phyloP scores from a whole-genome alignment of 2,888 invertebrate species.

The Troides oblongomaculatus region DNA sequence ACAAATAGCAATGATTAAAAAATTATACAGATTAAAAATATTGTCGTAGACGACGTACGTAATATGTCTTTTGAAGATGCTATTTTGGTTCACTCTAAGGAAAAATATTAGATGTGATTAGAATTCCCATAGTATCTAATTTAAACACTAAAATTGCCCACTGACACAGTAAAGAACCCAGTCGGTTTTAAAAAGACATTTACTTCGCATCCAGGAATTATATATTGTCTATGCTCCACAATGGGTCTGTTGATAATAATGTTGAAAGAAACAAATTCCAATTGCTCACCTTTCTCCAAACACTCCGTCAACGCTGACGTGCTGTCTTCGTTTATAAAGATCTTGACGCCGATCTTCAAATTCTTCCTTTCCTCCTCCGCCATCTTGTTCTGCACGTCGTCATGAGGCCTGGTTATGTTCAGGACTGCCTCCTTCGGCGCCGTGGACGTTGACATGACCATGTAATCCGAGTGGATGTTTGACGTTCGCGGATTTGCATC shows the following conservation, averaged over 20 bases:
- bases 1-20: too few relatives aligned
- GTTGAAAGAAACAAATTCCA: not conserved
- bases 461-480: conserved; percentile 53
- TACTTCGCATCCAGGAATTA: too few relatives aligned
- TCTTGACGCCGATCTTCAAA: conserved; percentile 91
- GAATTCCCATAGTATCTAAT: too few relatives aligned
- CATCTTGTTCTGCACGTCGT: conserved; percentile 83
- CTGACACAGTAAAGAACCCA: too few relatives aligned
- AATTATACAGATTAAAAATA: too few relatives aligned
- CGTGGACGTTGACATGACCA: conserved; percentile 57
- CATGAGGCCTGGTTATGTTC: conserved; percentile 79
- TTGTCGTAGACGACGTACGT: too few relatives aligned
- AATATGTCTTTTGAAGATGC: too few relatives aligned
- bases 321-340: conserved; percentile 88
- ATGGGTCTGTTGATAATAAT: not conserved
- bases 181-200: too few relatives aligned
- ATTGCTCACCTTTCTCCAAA: conserved; percentile 83
- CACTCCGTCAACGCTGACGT: conserved; percentile 84
- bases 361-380: conserved; percentile 86
- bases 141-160: too few relatives aligned
- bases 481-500: conserved; percentile 46
- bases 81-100: too few relatives aligned
- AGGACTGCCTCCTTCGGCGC: conserved; percentile 60
- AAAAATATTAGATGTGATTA: too few relatives aligned
- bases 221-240: not conserved